Evolutionary conservation across 2,113 vertebrate genomes (phyloP).

Genomic region (Poecile atricapillus): DNA sequence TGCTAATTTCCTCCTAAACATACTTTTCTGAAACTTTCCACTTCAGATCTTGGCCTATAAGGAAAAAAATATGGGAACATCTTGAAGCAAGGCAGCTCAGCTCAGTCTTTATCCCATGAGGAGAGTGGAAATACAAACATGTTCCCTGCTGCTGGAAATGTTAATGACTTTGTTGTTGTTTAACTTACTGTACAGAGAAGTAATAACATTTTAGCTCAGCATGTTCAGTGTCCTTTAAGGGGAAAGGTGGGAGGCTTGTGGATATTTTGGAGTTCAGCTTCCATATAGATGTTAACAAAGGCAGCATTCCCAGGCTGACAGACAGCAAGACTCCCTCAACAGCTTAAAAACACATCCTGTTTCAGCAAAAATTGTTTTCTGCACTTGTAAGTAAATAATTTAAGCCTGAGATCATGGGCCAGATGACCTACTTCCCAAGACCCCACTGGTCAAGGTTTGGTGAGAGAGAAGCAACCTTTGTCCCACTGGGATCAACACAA

Average conservation of each 20-base stretch:
- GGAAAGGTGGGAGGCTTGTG: constrained; percentile 47
- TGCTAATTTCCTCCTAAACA: background rate
- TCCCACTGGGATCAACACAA: background rate
- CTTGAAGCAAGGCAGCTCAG: background rate
- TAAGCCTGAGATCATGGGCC: background rate
- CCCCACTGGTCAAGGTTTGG: background rate
- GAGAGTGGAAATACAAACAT: constrained; percentile 17
- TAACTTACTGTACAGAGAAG: background rate
- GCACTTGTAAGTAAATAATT: background rate
- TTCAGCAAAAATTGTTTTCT: constrained; percentile 6
- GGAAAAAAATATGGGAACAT: background rate
- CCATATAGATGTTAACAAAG: background rate
- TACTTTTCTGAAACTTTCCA: constrained; percentile 15
- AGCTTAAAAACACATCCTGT: background rate
- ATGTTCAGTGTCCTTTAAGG: background rate
- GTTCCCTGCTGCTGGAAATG: constrained; percentile 3
- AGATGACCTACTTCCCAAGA: constrained; percentile 4
- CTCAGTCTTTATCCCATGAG: background rate
- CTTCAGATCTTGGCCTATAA: background rate
- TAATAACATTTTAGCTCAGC: constrained; percentile 29
- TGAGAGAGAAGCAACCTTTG: background rate
- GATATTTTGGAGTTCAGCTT: constrained; percentile 40
- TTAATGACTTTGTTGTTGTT: constrained; percentile 22
- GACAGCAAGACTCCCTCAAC: background rate
- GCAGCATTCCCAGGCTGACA: constrained; percentile 27